A percentile compares a stretch with the other conserved stretches of the same genome.
phyloP scores from a whole-genome alignment of 1,140 invertebrate species.

The Venturia canescens region DNA sequence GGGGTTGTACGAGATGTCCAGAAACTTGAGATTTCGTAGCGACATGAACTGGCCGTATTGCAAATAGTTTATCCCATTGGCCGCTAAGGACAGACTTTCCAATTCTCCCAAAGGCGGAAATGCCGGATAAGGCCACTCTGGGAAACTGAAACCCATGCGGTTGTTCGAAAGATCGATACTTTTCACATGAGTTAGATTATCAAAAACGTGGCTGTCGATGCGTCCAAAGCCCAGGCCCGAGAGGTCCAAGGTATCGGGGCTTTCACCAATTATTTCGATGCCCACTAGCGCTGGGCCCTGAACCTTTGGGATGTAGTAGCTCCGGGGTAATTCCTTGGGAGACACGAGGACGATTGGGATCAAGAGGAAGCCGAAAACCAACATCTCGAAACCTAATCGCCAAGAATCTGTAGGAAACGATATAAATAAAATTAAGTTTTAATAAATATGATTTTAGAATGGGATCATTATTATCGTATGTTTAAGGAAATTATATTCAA shows the following conservation, averaged over 20 bases:
- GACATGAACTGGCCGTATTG: neutral
- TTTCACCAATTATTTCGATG: slow-evolving; percentile 24
- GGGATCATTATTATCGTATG: too few relatives aligned
- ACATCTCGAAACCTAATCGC: too few relatives aligned
- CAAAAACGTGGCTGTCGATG: slow-evolving; percentile 58
- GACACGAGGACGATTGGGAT: slow-evolving; percentile 44
- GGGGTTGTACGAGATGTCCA: slow-evolving; percentile 16
- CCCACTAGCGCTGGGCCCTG: slow-evolving; percentile 53
- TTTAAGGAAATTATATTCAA: too few relatives aligned
- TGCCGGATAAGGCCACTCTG: neutral
- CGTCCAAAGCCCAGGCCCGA: slow-evolving; percentile 37
- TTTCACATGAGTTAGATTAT: slow-evolving; percentile 54
- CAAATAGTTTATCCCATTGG: neutral
- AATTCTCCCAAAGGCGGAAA: neutral
- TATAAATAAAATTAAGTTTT: too few relatives aligned
- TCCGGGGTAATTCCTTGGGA: neutral
- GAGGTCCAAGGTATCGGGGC: neutral
- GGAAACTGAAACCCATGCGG: too few relatives aligned
- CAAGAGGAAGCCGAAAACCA: slow-evolving; percentile 52
- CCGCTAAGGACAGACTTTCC: neutral
- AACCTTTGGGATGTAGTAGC: slow-evolving; percentile 49
- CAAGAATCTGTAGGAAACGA: too few relatives aligned
- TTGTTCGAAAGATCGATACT: slow-evolving; percentile 50
- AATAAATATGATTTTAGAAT: too few relatives aligned
- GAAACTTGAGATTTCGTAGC: slow-evolving; percentile 26